phyloP scores from a whole-genome alignment of 2,888 invertebrate species.

The Tholera decimalis region DNA sequence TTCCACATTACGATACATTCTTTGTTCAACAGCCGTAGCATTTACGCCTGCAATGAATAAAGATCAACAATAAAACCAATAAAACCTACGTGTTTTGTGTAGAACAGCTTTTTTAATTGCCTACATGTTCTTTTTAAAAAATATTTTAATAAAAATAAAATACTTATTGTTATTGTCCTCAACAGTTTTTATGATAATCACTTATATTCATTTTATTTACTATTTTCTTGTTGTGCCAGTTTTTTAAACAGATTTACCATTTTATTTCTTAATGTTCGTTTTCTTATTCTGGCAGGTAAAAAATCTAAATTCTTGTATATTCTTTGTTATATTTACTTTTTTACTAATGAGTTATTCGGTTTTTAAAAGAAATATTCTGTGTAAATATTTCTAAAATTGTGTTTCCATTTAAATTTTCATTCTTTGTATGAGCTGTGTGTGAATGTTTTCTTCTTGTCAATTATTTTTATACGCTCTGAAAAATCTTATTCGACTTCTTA shows the following conservation, averaged over 20 bases:
- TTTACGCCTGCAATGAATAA: constrained; percentile 58
- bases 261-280: constrained; percentile 19
- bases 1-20: constrained; percentile 48
- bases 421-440: constrained; percentile 26
- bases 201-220: background rate
- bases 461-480: constrained; percentile 2
- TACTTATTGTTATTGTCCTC: background rate
- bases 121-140: too few relatives aligned
- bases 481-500: constrained; percentile 6
- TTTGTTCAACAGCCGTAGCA: constrained; percentile 53
- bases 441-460: constrained; percentile 16
- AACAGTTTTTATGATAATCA: background rate
- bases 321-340: background rate
- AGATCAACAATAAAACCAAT: constrained; percentile 56
- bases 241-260: background rate
- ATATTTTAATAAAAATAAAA: too few relatives aligned
- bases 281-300: too few relatives aligned
- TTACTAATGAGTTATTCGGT: background rate
- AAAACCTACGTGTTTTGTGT: constrained; percentile 43
- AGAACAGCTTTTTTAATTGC: constrained; percentile 24
- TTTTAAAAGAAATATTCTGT: constrained; percentile 2
- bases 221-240: background rate
- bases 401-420: constrained; percentile 17
- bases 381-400: constrained; percentile 22
- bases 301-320: too few relatives aligned